Percentiles rank a stretch among this genome's conserved stretches.
Conservation (phyloP, 2,888 invertebrate genomes). For the Chrysolina americana region DNA sequence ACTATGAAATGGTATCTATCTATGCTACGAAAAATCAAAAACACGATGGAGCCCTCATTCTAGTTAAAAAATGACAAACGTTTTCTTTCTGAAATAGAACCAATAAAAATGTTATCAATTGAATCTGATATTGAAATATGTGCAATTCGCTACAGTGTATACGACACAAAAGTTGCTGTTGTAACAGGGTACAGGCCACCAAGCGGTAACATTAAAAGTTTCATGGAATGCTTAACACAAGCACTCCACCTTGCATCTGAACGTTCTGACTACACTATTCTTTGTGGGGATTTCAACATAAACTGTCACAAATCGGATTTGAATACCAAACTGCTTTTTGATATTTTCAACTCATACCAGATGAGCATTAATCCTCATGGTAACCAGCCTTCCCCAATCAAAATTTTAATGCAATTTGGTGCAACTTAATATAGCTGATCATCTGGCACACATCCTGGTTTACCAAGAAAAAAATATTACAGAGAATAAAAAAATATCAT, state of each 20-base stretch:
- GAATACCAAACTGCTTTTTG: not conserved
- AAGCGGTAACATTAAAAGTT: not conserved
- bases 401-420: not conserved
- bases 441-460: slow-evolving; percentile 3
- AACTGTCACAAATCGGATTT: not conserved
- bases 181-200: not conserved
- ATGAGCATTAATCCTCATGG: not conserved
- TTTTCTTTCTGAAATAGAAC: not conserved
- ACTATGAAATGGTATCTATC: not conserved
- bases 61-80: not conserved
- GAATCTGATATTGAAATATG: not conserved
- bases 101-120: not conserved
- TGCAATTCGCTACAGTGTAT: not conserved
- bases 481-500: no score
- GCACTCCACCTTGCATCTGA: not conserved
- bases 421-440: no score
- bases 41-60: not conserved
- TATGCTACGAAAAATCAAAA: not conserved
- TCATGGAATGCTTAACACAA: not conserved
- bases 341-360: not conserved
- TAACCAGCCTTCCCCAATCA: not conserved
- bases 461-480: no score
- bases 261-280: not conserved
- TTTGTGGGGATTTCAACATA: not conserved
- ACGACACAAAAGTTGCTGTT: no score